Conservation (phyloP, 2,888 invertebrate species). For the Dorcus hopei region DNA sequence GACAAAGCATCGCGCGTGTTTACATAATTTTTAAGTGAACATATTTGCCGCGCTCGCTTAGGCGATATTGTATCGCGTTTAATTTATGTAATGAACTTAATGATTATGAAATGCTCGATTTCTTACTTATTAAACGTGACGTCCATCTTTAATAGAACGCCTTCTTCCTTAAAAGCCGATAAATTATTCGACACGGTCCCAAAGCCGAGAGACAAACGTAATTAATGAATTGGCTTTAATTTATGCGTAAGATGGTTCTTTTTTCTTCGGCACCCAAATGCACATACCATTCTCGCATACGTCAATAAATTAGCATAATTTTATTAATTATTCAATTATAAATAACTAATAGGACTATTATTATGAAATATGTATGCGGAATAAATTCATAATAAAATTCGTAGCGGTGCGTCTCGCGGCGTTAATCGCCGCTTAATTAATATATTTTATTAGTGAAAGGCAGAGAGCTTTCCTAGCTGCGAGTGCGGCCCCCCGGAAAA, state of each 20-base stretch:
- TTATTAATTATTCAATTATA: slow-evolving; percentile 14
- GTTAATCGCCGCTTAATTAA: background rate
- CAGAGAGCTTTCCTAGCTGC: too few relatives aligned
- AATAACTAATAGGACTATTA: slow-evolving; percentile 12
- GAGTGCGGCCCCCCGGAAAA: background rate
- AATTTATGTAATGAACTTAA: too few relatives aligned
- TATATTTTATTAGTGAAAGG: too few relatives aligned
- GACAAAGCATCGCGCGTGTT: too few relatives aligned
- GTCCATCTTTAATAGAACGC: too few relatives aligned
- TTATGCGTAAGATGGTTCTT: background rate
- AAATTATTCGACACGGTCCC: too few relatives aligned
- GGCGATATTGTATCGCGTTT: too few relatives aligned
- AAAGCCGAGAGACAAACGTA: background rate
- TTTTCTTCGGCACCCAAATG: background rate
- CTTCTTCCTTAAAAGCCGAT: too few relatives aligned
- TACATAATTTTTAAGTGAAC: too few relatives aligned
- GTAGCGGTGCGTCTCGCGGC: background rate
- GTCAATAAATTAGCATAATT: slow-evolving; percentile 17
- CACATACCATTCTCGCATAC: slow-evolving; percentile 1
- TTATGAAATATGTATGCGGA: slow-evolving; percentile 10
- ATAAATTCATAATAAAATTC: slow-evolving; percentile 9
- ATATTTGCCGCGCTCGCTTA: too few relatives aligned
- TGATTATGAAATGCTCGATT: too few relatives aligned
- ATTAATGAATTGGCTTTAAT: background rate
- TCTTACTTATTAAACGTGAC: too few relatives aligned